These are phyloP conservation scores for Brachyrhaphis roseni DNA, from an alignment of 2,797 vertebrate species.

Conservation along the genomic window DNA sequence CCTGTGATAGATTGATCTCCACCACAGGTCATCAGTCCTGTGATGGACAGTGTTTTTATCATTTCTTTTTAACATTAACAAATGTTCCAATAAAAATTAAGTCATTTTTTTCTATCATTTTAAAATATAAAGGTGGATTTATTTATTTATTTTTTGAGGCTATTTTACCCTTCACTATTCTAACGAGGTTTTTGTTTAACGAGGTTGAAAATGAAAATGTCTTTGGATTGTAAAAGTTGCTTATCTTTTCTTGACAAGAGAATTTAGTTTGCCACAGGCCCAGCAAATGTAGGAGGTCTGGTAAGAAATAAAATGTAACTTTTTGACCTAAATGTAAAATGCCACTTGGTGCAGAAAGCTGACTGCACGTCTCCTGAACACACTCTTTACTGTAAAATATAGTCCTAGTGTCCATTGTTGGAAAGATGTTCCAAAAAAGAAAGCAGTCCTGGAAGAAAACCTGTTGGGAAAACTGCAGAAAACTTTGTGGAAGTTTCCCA, in stretches of 20 bases:
- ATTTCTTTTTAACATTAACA: too few species aligned
- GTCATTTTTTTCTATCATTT: too few species aligned
- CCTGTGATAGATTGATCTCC: not conserved
- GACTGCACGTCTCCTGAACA: not conserved
- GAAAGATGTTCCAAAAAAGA: not conserved
- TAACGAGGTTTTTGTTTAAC: not conserved
- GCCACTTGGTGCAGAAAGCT: not conserved
- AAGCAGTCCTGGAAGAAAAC: not conserved
- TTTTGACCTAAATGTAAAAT: not conserved
- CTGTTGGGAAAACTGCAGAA: not conserved
- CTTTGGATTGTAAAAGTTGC: not conserved
- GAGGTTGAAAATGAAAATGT: not conserved
- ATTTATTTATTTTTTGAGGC: not conserved
- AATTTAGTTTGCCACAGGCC: not conserved
- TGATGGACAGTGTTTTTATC: too few species aligned
- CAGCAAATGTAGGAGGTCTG: not conserved
- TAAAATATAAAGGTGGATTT: not conserved
- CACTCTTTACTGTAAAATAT: not conserved
- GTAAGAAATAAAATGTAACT: not conserved
- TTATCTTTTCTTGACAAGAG: not conserved
- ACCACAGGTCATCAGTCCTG: too few species aligned
- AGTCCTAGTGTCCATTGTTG: not conserved
- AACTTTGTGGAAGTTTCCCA: not conserved
- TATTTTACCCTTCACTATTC: not conserved
- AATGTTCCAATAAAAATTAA: too few species aligned